These are phyloP conservation scores for Laticauda colubrina DNA, from an alignment of 2,113 vertebrate species.

Conservation along the genomic window DNA sequence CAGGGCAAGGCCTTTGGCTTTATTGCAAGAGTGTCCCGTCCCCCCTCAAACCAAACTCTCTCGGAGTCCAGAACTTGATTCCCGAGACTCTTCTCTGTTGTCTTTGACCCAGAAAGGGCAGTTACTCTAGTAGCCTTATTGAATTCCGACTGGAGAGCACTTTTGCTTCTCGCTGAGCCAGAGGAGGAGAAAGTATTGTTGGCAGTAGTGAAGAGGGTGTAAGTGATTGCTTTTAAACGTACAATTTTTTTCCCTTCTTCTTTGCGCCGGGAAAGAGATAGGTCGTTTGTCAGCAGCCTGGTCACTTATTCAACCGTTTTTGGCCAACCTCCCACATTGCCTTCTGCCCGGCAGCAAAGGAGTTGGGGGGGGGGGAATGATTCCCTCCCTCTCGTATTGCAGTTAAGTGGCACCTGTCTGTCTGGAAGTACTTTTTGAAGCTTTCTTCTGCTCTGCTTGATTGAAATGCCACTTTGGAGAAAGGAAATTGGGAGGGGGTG, in stretches of 20 bases:
- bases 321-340: neutral
- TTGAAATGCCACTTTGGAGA: neutral
- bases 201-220: neutral
- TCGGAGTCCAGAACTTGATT: neutral
- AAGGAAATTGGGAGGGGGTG: neutral
- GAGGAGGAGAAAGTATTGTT: neutral
- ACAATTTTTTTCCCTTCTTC: neutral
- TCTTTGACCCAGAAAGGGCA: neutral
- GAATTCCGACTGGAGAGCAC: neutral
- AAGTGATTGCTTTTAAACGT: neutral
- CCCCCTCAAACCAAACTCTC: neutral
- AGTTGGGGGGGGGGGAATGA: no score
- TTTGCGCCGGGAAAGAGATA: neutral
- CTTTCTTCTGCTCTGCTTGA: neutral
- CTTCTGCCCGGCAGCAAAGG: neutral
- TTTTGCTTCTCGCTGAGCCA: neutral
- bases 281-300: neutral
- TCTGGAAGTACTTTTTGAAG: neutral
- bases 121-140: neutral
- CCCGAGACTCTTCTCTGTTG: neutral
- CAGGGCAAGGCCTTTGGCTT: neutral
- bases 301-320: neutral
- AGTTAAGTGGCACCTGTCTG: neutral
- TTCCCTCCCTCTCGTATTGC: neutral
- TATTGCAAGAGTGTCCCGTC: neutral